Evolutionary conservation across 2,888 invertebrate genomes (phyloP).

Genomic region (Helleia helle): DNA sequence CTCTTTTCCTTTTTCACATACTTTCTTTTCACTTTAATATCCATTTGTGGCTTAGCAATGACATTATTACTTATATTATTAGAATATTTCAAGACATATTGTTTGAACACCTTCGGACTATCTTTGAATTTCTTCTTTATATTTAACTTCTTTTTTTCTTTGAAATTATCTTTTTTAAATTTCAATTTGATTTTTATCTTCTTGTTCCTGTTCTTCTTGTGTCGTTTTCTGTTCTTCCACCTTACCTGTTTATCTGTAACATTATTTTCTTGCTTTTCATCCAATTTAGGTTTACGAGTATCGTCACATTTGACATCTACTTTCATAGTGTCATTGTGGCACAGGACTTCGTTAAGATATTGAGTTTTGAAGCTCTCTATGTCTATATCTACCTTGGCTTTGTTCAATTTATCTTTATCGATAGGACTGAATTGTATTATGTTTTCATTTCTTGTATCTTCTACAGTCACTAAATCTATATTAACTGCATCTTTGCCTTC

Average conservation of each 20-base stretch:
- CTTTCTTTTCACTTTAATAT: conserved; percentile 32
- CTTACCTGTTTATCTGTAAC: background rate
- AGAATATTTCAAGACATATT: conserved; percentile 43
- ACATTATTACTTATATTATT: conserved; percentile 22
- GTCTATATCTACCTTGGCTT: conserved; percentile 34
- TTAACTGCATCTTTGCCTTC: conserved; percentile 36
- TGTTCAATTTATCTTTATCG: conserved; percentile 31
- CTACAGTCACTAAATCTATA: conserved; percentile 28
- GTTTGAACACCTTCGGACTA: conserved; percentile 27
- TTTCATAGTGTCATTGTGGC: too few relatives aligned
- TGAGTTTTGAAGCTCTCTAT: conserved; percentile 48
- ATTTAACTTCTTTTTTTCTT: background rate
- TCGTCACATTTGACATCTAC: background rate
- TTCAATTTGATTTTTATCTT: conserved; percentile 1
- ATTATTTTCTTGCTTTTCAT: conserved; percentile 8
- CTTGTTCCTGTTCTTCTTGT: conserved; percentile 3
- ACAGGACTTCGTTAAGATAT: conserved; percentile 41
- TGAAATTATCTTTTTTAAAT: background rate
- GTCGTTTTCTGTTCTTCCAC: background rate
- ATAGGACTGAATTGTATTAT: conserved; percentile 37
- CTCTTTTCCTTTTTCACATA: conserved; percentile 31
- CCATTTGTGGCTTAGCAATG: conserved; percentile 31
- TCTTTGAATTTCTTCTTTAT: background rate
- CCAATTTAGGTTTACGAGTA: background rate
- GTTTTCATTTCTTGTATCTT: conserved; percentile 18